These are phyloP conservation scores for Alloplasta piceator DNA, from an alignment of 2,888 invertebrate species.

Conservation along the genomic window DNA sequence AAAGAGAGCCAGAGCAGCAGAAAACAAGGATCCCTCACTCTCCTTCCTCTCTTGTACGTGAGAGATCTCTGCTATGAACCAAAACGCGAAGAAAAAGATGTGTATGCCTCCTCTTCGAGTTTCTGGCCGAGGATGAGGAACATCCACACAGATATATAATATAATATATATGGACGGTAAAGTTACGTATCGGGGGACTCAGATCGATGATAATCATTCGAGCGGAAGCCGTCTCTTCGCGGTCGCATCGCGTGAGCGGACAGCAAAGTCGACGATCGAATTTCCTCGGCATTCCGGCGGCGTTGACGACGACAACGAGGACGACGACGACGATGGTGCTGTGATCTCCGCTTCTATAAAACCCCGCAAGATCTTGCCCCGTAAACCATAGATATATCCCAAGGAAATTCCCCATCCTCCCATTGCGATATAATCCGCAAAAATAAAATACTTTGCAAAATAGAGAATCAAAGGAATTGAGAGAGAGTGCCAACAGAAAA, in stretches of 20 bases:
- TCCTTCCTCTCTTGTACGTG: slow-evolving; percentile 44
- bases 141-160: slow-evolving; percentile 9
- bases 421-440: slow-evolving; percentile 55
- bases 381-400: slow-evolving; percentile 41
- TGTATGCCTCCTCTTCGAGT: slow-evolving; percentile 58
- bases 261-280: slow-evolving; percentile 73
- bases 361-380: slow-evolving; percentile 50
- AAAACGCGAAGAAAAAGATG: slow-evolving; percentile 48
- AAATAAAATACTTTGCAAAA: slow-evolving; percentile 33
- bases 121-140: slow-evolving; percentile 52
- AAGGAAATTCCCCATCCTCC: slow-evolving; percentile 50
- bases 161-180: slow-evolving; percentile 30
- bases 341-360: slow-evolving; percentile 44
- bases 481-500: slow-evolving; percentile 4
- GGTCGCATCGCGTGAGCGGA: slow-evolving; percentile 72
- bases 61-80: slow-evolving; percentile 53
- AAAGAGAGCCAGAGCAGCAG: slow-evolving; percentile 24
- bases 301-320: slow-evolving; percentile 30
- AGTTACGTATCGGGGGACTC: slow-evolving; percentile 66
- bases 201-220: slow-evolving; percentile 76
- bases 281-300: slow-evolving; percentile 75
- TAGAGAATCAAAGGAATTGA: slow-evolving; percentile 16
- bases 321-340: slow-evolving; percentile 28
- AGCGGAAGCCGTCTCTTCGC: slow-evolving; percentile 72
- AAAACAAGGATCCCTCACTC: slow-evolving; percentile 28